phyloP scores from a whole-genome alignment of 2,113 vertebrate species.

The Leucosticte australis region DNA sequence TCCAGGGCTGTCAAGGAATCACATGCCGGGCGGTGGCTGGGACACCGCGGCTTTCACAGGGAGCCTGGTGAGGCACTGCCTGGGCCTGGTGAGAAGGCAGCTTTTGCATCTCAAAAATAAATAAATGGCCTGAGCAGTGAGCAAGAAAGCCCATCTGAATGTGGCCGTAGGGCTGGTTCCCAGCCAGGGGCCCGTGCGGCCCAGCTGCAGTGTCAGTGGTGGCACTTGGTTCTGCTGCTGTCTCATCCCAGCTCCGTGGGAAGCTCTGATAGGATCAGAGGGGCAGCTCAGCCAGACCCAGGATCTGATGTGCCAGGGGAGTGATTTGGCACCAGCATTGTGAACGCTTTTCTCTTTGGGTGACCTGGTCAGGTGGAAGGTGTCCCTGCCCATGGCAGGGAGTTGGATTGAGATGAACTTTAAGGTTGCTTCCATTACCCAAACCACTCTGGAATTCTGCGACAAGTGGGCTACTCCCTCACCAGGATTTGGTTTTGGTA shows the following conservation, averaged over 20 bases:
- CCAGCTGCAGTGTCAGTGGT: not conserved
- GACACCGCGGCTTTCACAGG: not conserved
- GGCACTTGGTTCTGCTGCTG: not conserved
- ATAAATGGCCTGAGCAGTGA: not conserved
- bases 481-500: not conserved
- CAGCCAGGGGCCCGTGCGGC: not conserved
- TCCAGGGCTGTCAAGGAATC: conserved; percentile 29
- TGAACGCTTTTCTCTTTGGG: rapidly evolving
- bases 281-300: not conserved
- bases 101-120: not conserved
- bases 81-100: not conserved
- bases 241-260: not conserved
- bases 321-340: rapidly evolving
- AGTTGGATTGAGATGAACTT: not conserved
- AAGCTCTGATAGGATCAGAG: not conserved
- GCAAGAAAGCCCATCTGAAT: not conserved
- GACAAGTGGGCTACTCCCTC: rapidly evolving
- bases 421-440: not conserved
- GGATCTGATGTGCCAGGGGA: not conserved
- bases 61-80: not conserved
- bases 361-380: not conserved
- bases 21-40: not conserved
- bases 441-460: not conserved
- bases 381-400: not conserved
- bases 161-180: not conserved